phyloP scores from a whole-genome alignment of 2,113 vertebrate genomes.

The Microtus ochrogaster region DNA sequence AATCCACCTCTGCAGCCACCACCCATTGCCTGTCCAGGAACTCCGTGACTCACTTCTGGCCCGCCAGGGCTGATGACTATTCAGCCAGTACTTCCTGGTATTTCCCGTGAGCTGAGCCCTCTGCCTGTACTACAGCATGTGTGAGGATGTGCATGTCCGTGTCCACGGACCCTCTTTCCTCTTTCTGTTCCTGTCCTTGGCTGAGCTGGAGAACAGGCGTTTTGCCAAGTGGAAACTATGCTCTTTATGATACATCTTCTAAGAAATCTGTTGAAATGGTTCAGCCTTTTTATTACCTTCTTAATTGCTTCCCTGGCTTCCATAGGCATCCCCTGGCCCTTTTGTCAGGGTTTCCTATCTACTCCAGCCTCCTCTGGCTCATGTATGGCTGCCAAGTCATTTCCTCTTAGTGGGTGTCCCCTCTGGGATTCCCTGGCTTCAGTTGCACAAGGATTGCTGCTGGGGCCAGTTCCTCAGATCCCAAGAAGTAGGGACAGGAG shows the following conservation, averaged over 20 bases:
- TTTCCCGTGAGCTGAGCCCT: background rate
- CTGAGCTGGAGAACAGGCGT: background rate
- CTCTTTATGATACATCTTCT: constrained; percentile 22
- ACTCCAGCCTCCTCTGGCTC: background rate
- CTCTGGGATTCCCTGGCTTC: background rate
- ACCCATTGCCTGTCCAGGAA: background rate
- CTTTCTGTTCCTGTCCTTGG: background rate
- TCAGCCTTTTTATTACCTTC: constrained; percentile 21
- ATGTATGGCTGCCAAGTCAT: background rate
- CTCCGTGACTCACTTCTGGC: too few species aligned
- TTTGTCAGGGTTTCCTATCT: rapidly evolving
- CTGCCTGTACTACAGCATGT: rapidly evolving
- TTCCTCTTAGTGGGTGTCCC: background rate
- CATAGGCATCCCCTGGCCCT: background rate
- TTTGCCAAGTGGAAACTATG: background rate
- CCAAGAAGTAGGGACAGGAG: background rate
- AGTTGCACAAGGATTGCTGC: background rate
- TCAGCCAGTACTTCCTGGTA: background rate
- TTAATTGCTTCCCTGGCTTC: background rate
- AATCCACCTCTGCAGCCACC: background rate
- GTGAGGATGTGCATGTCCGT: rapidly evolving
- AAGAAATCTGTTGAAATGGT: background rate
- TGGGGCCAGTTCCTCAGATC: background rate
- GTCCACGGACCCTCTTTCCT: background rate
- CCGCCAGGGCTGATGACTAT: too few species aligned